A percentile compares a stretch with the other conserved stretches of the same genome.
Conservation (phyloP, 2,797 vertebrate genomes). For the Nyctalus aviator region DNA sequence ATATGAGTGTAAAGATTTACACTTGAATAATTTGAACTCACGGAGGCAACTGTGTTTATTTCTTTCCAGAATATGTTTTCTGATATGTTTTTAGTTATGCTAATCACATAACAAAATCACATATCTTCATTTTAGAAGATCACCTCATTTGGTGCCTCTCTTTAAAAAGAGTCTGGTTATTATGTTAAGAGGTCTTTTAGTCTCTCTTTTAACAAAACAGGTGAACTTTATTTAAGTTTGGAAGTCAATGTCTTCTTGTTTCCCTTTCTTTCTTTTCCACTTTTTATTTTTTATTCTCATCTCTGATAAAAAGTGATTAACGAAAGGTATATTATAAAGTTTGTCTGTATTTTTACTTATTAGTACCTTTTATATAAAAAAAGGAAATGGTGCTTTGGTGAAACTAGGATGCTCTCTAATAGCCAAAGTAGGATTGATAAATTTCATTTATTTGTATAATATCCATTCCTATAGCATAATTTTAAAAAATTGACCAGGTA, state of each 20-base stretch:
- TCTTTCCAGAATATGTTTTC: conserved; percentile 49
- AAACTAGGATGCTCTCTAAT: neutral
- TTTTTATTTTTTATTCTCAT: conserved; percentile 12
- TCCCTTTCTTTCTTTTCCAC: conserved; percentile 12
- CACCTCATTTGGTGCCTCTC: conserved; percentile 10
- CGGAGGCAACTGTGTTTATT: neutral
- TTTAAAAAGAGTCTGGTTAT: conserved; percentile 39
- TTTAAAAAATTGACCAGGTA: neutral
- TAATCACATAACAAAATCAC: neutral
- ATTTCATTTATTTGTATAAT: conserved; percentile 38
- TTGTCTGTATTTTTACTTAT: conserved; percentile 21
- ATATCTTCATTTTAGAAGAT: conserved; percentile 42
- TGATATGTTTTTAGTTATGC: conserved; percentile 39
- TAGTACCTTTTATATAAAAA: conserved; percentile 33
- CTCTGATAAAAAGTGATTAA: conserved; percentile 33
- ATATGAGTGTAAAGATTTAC: neutral
- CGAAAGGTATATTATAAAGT: neutral
- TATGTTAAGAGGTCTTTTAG: neutral
- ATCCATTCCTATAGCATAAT: neutral
- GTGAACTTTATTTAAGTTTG: conserved; percentile 28
- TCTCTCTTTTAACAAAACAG: conserved; percentile 19
- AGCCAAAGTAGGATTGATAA: neutral
- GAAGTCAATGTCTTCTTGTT: neutral
- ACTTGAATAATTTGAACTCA: conserved; percentile 44
- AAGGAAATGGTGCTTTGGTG: neutral